These are phyloP conservation scores for Hydrolagus affinis DNA, from an alignment of 2,113 vertebrate species.

Conservation along the genomic window DNA sequence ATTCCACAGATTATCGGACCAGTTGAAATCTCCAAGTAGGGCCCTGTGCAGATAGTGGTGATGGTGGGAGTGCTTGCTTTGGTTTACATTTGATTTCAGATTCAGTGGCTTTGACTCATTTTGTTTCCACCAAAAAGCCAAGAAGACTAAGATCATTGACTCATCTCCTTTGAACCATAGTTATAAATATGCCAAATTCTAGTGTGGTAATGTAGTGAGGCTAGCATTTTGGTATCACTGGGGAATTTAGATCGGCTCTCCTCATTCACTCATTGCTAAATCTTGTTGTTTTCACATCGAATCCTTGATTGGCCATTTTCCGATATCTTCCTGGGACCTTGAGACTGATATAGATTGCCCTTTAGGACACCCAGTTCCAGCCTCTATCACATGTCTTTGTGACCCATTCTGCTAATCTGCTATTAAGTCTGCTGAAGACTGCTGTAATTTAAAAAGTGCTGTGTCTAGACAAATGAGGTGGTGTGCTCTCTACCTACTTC, in stretches of 20 bases:
- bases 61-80: not conserved
- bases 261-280: not conserved
- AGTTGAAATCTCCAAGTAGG: not conserved
- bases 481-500: not conserved
- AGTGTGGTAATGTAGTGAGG: not conserved
- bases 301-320: constrained; percentile 8
- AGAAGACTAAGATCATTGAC: not conserved
- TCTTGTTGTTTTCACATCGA: not conserved
- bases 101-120: not conserved
- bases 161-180: not conserved
- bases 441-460: not conserved
- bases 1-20: not conserved
- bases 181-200: not conserved
- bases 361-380: not conserved
- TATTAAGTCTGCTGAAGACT: not conserved
- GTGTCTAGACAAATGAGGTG: not conserved
- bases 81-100: not conserved
- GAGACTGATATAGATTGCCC: not conserved
- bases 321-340: not conserved
- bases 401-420: not conserved
- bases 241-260: not conserved
- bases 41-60: not conserved
- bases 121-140: not conserved
- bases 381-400: not conserved
- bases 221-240: not conserved